phyloP scores from a whole-genome alignment of 2,113 vertebrate species.

The Copsychus sechellarum region DNA sequence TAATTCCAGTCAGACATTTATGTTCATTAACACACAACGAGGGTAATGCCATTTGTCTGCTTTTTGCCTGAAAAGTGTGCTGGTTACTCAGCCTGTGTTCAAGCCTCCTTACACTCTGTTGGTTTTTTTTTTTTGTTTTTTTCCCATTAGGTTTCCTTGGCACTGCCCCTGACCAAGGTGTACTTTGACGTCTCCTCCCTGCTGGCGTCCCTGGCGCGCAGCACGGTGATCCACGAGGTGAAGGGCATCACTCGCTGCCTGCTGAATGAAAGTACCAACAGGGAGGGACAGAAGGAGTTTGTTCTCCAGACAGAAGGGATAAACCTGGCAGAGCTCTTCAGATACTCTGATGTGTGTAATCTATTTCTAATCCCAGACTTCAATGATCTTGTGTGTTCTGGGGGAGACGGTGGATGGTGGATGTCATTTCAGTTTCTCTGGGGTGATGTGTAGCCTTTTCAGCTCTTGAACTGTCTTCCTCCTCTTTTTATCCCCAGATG shows the following conservation, averaged over 20 bases:
- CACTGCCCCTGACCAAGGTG: constrained; percentile 83
- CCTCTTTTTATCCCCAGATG: background rate
- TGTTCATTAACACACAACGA: background rate
- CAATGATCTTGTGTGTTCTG: background rate
- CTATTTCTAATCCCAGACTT: background rate
- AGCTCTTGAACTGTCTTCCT: background rate
- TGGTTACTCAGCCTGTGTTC: background rate
- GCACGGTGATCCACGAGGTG: constrained; percentile 83
- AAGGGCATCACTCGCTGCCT: constrained; percentile 89
- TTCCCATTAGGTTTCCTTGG: constrained; percentile 79
- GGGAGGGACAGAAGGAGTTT: constrained; percentile 74
- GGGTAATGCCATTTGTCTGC: background rate
- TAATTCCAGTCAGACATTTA: background rate
- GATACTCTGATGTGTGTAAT: constrained; percentile 79
- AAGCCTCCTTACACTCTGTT: background rate
- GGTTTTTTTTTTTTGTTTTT: background rate
- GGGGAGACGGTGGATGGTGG: rapidly evolving
- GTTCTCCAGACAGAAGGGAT: constrained; percentile 91
- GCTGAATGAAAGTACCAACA: constrained; percentile 79
- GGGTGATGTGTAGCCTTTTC: background rate
- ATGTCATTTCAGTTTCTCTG: background rate
- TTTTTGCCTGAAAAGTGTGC: background rate
- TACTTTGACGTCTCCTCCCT: constrained; percentile 91
- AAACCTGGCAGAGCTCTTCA: constrained; percentile 90
- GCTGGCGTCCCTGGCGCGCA: constrained; percentile 78